These are phyloP conservation scores for Caenorhabditis imperialis DNA, from an alignment of 2,888 invertebrate genomes.

Conservation along the genomic window DNA sequence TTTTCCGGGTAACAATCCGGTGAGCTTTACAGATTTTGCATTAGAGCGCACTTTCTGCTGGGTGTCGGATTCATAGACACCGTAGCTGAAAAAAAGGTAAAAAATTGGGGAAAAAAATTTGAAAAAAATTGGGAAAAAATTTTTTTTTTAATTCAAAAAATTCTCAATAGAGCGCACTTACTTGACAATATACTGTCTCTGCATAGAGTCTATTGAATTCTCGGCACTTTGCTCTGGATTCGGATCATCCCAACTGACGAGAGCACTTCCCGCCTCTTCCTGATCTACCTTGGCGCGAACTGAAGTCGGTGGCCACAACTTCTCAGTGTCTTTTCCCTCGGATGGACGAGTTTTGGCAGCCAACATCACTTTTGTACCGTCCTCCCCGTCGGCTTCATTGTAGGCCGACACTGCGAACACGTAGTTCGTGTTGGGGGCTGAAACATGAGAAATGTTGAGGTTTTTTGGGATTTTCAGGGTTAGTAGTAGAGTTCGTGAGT, in stretches of 20 bases:
- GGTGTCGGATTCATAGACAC: slow-evolving; percentile 61
- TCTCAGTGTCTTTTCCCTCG: slow-evolving; percentile 36
- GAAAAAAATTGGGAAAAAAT: background rate
- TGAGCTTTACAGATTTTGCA: slow-evolving; percentile 59
- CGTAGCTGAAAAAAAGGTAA: slow-evolving; percentile 55
- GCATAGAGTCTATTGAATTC: slow-evolving; percentile 52
- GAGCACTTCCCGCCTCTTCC: slow-evolving; percentile 42
- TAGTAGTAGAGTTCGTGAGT: too few species aligned
- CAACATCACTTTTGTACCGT: slow-evolving; percentile 70
- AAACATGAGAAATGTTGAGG: slow-evolving; percentile 6
- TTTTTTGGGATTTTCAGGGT: too few species aligned
- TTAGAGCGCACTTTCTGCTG: slow-evolving; percentile 66
- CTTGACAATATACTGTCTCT: slow-evolving; percentile 73
- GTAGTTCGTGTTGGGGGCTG: slow-evolving; percentile 71
- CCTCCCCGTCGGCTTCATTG: slow-evolving; percentile 77
- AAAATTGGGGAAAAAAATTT: too few species aligned
- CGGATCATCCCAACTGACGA: slow-evolving; percentile 73
- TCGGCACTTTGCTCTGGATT: slow-evolving; percentile 60
- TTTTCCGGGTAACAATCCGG: slow-evolving; percentile 46
- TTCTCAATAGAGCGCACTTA: slow-evolving; percentile 44
- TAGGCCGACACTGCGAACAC: slow-evolving; percentile 76
- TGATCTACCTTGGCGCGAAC: slow-evolving; percentile 58
- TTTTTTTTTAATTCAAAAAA: background rate
- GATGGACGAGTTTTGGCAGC: slow-evolving; percentile 60
- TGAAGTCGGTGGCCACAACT: slow-evolving; percentile 68